phyloP scores from a whole-genome alignment of 1,140 invertebrate genomes.

The Coboldia fuscipes region DNA sequence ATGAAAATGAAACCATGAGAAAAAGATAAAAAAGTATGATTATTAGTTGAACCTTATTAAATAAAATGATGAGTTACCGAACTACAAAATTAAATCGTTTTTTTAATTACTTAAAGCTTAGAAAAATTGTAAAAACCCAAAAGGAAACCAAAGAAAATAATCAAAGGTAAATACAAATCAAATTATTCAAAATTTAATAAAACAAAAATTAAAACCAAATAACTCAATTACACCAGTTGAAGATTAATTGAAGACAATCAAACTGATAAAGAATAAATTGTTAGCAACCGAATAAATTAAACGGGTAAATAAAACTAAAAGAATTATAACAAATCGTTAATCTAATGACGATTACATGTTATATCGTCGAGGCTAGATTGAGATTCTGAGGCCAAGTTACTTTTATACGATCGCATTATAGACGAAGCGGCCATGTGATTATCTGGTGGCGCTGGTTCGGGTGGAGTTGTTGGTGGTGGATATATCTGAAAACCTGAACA shows the following conservation, averaged over 20 bases:
- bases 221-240: too few relatives aligned
- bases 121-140: neutral
- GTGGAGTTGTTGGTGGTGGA: conserved; percentile 55
- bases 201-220: neutral
- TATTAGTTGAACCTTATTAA: neutral
- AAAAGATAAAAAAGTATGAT: conserved; percentile 7
- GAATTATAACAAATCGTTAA: conserved; percentile 2
- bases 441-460: conserved; percentile 61
- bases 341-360: conserved; percentile 25
- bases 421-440: conserved; percentile 30
- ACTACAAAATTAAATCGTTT: neutral
- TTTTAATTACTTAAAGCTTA: neutral
- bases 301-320: neutral
- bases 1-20: conserved; percentile 9
- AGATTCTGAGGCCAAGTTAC: conserved; percentile 27
- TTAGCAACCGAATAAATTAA: too few relatives aligned
- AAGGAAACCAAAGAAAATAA: neutral
- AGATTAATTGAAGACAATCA: too few relatives aligned
- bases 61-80: neutral
- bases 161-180: neutral
- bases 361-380: conserved; percentile 42
- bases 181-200: neutral
- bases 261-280: too few relatives aligned
- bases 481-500: conserved; percentile 53
- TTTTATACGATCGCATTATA: conserved; percentile 21